phyloP scores from a whole-genome alignment of 2,797 vertebrate genomes.

The Pelobates cultripes region DNA sequence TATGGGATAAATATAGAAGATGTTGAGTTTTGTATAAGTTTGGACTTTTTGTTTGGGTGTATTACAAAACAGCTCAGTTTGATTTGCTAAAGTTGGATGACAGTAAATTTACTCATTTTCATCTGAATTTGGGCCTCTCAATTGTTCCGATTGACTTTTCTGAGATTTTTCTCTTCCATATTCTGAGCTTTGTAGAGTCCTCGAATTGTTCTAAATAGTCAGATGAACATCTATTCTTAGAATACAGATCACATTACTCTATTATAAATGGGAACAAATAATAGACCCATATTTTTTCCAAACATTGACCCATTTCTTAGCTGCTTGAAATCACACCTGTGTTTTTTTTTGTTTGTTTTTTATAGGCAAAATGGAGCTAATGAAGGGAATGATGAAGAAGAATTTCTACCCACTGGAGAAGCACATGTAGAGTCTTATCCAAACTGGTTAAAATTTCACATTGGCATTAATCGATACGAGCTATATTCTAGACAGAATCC shows the following conservation, averaged over 20 bases:
- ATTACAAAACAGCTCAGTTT: no score
- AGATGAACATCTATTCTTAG: neutral
- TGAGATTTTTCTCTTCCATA: no score
- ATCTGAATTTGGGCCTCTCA: no score
- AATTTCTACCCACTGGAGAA: conserved; percentile 84
- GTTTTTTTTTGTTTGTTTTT: neutral
- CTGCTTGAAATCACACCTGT: neutral
- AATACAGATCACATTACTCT: neutral
- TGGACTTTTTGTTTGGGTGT: no score
- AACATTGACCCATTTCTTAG: neutral
- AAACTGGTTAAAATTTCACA: conserved; percentile 98
- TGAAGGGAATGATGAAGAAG: conserved; percentile 78
- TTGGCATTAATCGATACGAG: conserved; percentile 96
- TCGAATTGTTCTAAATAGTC: no score
- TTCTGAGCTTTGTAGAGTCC: no score
- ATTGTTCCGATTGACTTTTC: no score
- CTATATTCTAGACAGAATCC: conserved; percentile 92
- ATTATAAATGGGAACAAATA: neutral
- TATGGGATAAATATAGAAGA: no score
- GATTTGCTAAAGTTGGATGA: no score
- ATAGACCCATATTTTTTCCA: neutral
- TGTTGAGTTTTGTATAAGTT: no score
- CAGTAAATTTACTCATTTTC: no score
- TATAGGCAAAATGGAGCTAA: conserved; percentile 84
- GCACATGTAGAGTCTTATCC: conserved; percentile 87